Percentiles rank a stretch among this genome's conserved stretches.
Evolutionary conservation across 2,113 vertebrate species (phyloP).

Genomic region (Neofelis nebulosa): DNA sequence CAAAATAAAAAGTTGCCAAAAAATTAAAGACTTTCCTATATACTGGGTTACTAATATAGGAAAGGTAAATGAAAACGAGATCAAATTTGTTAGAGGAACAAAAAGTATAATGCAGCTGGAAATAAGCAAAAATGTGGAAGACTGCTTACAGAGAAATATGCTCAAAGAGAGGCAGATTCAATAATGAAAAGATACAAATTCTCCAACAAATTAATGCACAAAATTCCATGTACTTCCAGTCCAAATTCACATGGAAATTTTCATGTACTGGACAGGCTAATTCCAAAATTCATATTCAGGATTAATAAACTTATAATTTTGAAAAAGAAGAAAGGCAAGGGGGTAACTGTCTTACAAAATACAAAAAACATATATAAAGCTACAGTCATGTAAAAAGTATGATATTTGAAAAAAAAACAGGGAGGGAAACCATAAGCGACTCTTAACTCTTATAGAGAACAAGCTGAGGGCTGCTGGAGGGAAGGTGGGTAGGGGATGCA

Average conservation of each 20-base stretch:
- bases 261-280: not conserved
- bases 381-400: not conserved
- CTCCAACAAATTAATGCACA: not conserved
- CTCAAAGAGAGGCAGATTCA: not conserved
- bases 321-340: not conserved
- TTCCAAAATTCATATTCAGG: conserved; percentile 23
- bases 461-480: too few relatives aligned
- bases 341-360: not conserved
- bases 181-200: not conserved
- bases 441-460: too few relatives aligned
- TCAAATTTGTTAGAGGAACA: conserved; percentile 10
- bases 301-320: not conserved
- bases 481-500: too few relatives aligned
- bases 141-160: not conserved
- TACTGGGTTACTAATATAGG: not conserved
- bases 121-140: not conserved
- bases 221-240: not conserved
- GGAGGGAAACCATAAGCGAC: too few relatives aligned
- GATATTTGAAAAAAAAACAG: not conserved
- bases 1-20: conserved; percentile 14
- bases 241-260: not conserved
- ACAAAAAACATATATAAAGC: not conserved
- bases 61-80: conserved; percentile 1
- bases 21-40: not conserved
- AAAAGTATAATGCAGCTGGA: not conserved